Conservation (phyloP, 1,140 invertebrate genomes). For the Papilio xuthus region DNA sequence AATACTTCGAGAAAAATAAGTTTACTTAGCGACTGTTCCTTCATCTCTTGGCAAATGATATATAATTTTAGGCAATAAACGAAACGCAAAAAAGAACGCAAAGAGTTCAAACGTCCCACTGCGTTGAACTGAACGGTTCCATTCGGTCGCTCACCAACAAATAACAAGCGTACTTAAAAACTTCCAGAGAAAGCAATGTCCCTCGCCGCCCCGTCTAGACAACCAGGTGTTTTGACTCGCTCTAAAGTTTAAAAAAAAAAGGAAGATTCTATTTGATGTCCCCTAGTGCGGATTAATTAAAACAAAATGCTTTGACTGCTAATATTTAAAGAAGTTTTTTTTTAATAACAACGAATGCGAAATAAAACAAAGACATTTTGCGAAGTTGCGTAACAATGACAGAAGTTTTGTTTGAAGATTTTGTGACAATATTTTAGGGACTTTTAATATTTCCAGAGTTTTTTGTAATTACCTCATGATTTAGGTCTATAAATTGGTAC, state of each 20-base stretch:
- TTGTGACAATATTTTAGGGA: too few species aligned
- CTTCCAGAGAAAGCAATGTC: conserved; percentile 31
- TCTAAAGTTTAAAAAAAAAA: conserved; percentile 18
- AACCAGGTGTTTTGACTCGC: conserved; percentile 37
- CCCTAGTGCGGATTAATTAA: conserved; percentile 17
- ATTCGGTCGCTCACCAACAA: conserved; percentile 32
- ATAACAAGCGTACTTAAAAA: conserved; percentile 37
- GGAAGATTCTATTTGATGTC: conserved; percentile 4
- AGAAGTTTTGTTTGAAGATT: conserved; percentile 6
- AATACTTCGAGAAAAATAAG: too few species aligned
- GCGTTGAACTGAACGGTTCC: conserved; percentile 15
- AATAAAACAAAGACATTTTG: background rate
- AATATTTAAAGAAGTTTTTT: conserved; percentile 30
- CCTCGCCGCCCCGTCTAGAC: conserved; percentile 36
- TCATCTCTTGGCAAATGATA: too few species aligned
- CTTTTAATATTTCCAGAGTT: too few species aligned
- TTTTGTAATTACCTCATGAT: too few species aligned
- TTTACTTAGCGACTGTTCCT: too few species aligned
- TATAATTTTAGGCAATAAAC: background rate
- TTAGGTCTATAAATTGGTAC: too few species aligned
- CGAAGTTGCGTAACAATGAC: background rate
- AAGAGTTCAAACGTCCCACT: background rate
- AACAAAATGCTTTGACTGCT: conserved; percentile 27
- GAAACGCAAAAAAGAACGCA: background rate
- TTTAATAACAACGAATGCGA: background rate